Evolutionary conservation across 2,797 vertebrate genomes (phyloP).

Genomic region (Mus caroli): DNA sequence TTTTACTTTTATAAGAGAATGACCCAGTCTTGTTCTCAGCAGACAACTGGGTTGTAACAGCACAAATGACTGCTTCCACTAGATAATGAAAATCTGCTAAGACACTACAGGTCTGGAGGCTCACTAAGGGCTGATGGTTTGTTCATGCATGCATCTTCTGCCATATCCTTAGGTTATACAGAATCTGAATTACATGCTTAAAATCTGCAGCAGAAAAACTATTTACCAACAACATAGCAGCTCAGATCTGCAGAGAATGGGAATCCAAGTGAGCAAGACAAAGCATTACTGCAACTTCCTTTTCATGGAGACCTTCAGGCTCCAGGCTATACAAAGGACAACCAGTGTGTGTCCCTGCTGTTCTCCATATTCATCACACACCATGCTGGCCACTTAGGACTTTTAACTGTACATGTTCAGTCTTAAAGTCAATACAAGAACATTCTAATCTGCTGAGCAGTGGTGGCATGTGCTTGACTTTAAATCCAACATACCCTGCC

Average conservation of each 20-base stretch:
- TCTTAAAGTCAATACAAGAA: conserved; percentile 53
- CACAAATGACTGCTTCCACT: neutral
- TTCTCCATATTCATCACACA: conserved; percentile 5
- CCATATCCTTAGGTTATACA: neutral
- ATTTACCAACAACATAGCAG: neutral
- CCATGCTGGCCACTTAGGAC: neutral
- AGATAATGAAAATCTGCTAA: neutral
- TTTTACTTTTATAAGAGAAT: conserved; percentile 5
- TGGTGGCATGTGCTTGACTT: neutral
- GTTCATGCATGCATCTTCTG: neutral
- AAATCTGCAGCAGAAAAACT: conserved; percentile 19
- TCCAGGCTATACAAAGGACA: neutral
- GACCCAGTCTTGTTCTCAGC: conserved; percentile 5
- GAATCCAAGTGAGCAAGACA: neutral
- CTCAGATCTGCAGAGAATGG: conserved; percentile 1
- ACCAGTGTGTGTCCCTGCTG: neutral
- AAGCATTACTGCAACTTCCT: neutral
- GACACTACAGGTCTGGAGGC: neutral
- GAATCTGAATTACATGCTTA: conserved; percentile 17
- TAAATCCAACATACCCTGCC: neutral
- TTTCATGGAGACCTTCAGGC: neutral
- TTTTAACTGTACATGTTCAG: neutral
- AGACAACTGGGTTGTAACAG: neutral
- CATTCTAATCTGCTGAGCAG: neutral
- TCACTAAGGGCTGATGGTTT: neutral